These are phyloP conservation scores for Hippocampus mohnikei DNA, from an alignment of 2,113 vertebrate species.

Conservation along the genomic window DNA sequence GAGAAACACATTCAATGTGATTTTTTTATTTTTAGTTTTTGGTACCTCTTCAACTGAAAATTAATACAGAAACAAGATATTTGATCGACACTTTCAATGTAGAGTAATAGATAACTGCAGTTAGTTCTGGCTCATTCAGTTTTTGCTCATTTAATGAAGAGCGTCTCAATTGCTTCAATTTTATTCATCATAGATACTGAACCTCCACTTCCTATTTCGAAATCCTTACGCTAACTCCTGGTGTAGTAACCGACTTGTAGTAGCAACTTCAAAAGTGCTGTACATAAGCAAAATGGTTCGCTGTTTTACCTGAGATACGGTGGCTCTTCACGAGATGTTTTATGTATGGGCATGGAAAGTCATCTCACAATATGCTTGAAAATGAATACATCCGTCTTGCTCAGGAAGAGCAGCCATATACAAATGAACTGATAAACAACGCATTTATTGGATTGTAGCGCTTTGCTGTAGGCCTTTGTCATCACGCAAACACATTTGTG, in stretches of 20 bases:
- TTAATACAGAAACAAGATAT: too few relatives aligned
- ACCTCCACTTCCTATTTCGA: background rate
- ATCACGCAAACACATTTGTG: slow-evolving; percentile 12
- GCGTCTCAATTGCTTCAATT: background rate
- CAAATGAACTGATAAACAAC: slow-evolving; percentile 1
- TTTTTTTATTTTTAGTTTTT: background rate
- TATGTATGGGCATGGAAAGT: slow-evolving; percentile 8
- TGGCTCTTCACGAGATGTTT: slow-evolving; percentile 8
- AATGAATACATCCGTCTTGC: slow-evolving; percentile 10
- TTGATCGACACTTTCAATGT: too few relatives aligned
- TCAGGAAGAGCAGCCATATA: background rate
- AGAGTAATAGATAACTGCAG: background rate
- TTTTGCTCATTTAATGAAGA: background rate
- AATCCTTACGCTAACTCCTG: too few relatives aligned
- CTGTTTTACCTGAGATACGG: slow-evolving; percentile 14
- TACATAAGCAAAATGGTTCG: background rate
- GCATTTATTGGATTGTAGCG: slow-evolving; percentile 12
- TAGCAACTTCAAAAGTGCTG: background rate
- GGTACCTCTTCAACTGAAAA: too few relatives aligned
- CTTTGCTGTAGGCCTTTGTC: slow-evolving; percentile 14
- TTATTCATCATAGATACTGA: background rate
- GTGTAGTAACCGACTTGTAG: background rate
- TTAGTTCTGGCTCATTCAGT: background rate
- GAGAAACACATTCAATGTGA: background rate
- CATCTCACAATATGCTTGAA: background rate